These are phyloP conservation scores for Myodes glareolus DNA, from an alignment of 2,113 vertebrate genomes.

Conservation along the genomic window DNA sequence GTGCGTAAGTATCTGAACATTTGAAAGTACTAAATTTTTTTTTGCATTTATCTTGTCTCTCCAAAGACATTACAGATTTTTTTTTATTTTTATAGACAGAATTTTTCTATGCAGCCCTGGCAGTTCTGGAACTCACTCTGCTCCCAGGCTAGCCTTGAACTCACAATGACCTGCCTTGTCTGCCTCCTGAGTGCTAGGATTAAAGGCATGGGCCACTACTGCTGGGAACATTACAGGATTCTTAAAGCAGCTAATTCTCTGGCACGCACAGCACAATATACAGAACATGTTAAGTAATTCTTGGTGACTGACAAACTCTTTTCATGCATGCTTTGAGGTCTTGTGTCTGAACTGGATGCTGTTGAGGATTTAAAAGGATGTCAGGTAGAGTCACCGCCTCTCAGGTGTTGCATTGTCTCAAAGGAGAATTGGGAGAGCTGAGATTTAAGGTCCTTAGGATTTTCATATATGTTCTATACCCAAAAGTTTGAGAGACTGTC, in stretches of 20 bases:
- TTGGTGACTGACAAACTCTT: constrained; percentile 28
- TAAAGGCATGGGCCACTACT: no score
- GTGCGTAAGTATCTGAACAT: not conserved
- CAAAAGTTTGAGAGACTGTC: not conserved
- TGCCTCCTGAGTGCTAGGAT: no score
- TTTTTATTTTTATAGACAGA: no score
- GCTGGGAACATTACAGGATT: not conserved
- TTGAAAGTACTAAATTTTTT: constrained; percentile 29
- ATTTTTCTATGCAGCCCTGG: no score
- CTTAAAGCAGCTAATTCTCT: not conserved
- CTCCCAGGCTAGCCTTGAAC: no score
- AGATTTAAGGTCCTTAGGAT: not conserved
- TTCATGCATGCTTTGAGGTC: not conserved
- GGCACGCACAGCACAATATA: not conserved
- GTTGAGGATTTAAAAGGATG: not conserved
- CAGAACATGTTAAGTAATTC: not conserved
- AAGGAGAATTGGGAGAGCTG: not conserved
- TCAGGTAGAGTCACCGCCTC: not conserved
- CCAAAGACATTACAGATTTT: not conserved
- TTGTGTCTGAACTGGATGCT: not conserved
- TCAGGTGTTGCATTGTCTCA: not conserved
- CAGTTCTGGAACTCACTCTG: no score
- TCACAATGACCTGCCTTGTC: no score
- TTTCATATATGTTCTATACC: not conserved
- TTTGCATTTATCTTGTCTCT: not conserved